A percentile compares a stretch with the other conserved stretches of the same genome.
These are phyloP conservation scores for Terebella lapidaria DNA, from an alignment of 2,888 invertebrate genomes.

Conservation along the genomic window DNA sequence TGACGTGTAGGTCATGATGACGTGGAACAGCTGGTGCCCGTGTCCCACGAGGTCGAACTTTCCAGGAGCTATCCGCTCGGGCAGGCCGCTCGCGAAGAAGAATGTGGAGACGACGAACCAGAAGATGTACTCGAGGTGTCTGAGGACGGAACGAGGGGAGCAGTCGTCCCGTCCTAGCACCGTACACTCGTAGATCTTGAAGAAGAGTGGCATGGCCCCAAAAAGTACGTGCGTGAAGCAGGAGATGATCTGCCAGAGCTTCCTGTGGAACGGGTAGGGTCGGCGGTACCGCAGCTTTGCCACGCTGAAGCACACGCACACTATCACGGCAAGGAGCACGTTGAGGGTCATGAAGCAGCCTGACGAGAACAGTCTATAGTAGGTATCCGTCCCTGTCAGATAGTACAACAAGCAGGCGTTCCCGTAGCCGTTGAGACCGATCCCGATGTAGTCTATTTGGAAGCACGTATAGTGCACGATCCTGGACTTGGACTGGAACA, in stretches of 20 bases:
- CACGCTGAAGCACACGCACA: slow-evolving; percentile 26
- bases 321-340: slow-evolving; percentile 26
- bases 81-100: slow-evolving; percentile 30
- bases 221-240: slow-evolving; percentile 20
- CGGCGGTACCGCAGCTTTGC: slow-evolving; percentile 26
- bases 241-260: slow-evolving; percentile 27
- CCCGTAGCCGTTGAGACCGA: slow-evolving; percentile 30
- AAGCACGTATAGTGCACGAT: slow-evolving; percentile 32
- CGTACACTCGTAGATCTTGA: slow-evolving; percentile 24
- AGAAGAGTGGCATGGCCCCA: slow-evolving; percentile 20
- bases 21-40: slow-evolving; percentile 38
- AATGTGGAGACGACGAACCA: slow-evolving; percentile 17
- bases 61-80: slow-evolving; percentile 33
- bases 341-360: slow-evolving; percentile 22
- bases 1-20: slow-evolving; percentile 19
- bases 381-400: slow-evolving; percentile 22
- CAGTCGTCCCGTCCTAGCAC: no score
- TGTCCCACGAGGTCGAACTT: slow-evolving; percentile 37
- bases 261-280: slow-evolving; percentile 29
- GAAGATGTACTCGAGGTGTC: slow-evolving; percentile 25
- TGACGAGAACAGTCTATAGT: slow-evolving; percentile 19
- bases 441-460: slow-evolving; percentile 35
- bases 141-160: slow-evolving; percentile 15
- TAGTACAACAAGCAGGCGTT: slow-evolving; percentile 27
- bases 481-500: slow-evolving; percentile 32